Conservation (phyloP, 1,140 invertebrate species). For the Papilio dardanus region DNA sequence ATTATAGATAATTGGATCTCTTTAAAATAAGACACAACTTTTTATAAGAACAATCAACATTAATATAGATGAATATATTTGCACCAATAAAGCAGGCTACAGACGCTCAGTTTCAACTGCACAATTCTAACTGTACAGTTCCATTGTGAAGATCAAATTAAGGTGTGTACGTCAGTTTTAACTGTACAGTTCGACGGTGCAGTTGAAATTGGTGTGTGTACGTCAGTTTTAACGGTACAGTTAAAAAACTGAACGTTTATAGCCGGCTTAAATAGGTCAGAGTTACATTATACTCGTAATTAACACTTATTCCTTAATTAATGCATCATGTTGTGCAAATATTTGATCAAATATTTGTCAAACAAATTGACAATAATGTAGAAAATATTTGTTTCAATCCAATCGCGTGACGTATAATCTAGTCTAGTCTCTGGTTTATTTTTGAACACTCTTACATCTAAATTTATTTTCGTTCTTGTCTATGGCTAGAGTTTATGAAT, state of each 20-base stretch:
- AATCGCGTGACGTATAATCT: neutral
- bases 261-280: neutral
- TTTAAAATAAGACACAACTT: neutral
- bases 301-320: neutral
- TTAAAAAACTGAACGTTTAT: too few species aligned
- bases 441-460: neutral
- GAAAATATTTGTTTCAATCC: neutral
- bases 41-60: neutral
- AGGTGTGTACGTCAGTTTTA: too few species aligned
- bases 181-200: too few species aligned
- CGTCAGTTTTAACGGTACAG: too few species aligned
- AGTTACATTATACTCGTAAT: neutral
- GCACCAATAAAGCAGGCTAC: neutral
- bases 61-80: neutral
- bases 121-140: too few species aligned
- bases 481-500: constrained; percentile 18
- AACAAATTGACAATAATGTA: neutral
- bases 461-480: neutral
- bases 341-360: neutral
- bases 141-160: too few species aligned
- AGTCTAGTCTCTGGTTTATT: constrained; percentile 16
- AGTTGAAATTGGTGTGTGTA: too few species aligned
- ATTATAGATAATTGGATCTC: neutral
- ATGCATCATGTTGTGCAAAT: neutral
- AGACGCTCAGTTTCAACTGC: too few species aligned